Evolutionary conservation across 2,888 invertebrate genomes (phyloP), one percentile per base, ranked within the genome.

Genomic region (Drosophila robusta): DNA sequence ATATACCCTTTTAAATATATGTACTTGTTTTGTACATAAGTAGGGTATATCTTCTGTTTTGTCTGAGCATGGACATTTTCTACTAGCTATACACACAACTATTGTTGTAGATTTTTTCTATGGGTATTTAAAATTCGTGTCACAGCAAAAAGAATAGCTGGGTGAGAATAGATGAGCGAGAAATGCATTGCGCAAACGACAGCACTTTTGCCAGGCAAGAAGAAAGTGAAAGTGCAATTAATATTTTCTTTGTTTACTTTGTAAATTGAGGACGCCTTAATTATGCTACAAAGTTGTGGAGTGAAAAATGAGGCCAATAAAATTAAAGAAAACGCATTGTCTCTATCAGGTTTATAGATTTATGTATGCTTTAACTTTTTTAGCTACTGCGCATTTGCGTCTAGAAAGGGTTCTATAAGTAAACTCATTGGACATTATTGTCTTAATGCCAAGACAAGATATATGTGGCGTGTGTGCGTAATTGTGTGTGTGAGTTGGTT

Each of bases 221-320:
- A 52, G 34, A 49, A 56, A 45, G 36, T n/a, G 47, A 56, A 14
- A 46, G 39, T 36, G 14, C 34, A 81, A 75, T 82, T 71, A 75
- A 50, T 64, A 70, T 51, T 16, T 38, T 22, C 60, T 61, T 70
- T 81, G 63, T 58, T 52, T 75, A 49, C 32, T 22, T 54, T 29
- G 6, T 22, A 57, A 42, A 80, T 69, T 80, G 58, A 69, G 69
- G 78, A 62, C 38, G 26, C 29, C 39, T 56, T 22, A 51, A 32
- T 64, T 50, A 41, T 49, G 22, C 50, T 24, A 24, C 36, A 52
- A 7, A 24, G 47, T 36, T 22, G 16, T 38, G 24, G 3, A 14
- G 3, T 29, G 3, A 12, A 38, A 36, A 45, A 58, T 16, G 29
- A 26, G 42, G 32, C 11, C 41, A 65, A 51, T 51, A 26, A 22